phyloP scores from a whole-genome alignment of 2,797 vertebrate genomes.

The Pseudomugil tenellus region DNA sequence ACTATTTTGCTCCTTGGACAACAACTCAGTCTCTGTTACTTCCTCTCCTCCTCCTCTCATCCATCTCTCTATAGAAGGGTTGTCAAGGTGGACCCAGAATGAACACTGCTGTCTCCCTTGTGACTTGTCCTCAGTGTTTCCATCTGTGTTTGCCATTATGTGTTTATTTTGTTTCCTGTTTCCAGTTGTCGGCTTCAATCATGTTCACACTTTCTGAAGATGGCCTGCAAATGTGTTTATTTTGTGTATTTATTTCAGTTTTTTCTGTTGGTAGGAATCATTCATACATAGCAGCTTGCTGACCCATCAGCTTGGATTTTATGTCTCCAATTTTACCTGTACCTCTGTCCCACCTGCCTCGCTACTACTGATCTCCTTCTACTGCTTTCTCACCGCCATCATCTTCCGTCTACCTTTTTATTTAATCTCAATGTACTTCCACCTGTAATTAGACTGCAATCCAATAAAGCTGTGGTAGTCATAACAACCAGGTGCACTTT shows the following conservation, averaged over 20 bases:
- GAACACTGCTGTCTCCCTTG: slow-evolving; percentile 28
- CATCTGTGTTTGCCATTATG: slow-evolving; percentile 51
- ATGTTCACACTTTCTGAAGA: slow-evolving; percentile 16
- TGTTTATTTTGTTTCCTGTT: slow-evolving; percentile 21
- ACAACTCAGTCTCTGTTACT: slow-evolving; percentile 48
- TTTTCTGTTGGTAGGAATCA: slow-evolving; percentile 6
- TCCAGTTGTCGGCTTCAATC: slow-evolving; percentile 40
- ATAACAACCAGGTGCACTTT: slow-evolving; percentile 77
- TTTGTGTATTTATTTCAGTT: slow-evolving; percentile 11
- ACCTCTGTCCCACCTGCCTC: slow-evolving; percentile 1
- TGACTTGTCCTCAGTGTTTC: slow-evolving; percentile 32
- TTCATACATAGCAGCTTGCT: slow-evolving; percentile 24
- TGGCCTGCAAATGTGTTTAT: slow-evolving; percentile 33
- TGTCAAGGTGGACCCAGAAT: slow-evolving; percentile 38
- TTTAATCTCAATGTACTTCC: slow-evolving; percentile 46
- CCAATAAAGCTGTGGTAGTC: slow-evolving; percentile 76
- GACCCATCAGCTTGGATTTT: slow-evolving; percentile 18
- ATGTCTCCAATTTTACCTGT: slow-evolving; percentile 19
- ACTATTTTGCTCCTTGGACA: slow-evolving; percentile 37
- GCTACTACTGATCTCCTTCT: not conserved
- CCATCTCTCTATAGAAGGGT: slow-evolving; percentile 23
- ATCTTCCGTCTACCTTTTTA: slow-evolving; percentile 46
- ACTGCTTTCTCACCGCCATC: slow-evolving; percentile 51
- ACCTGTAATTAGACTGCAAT: slow-evolving; percentile 85
- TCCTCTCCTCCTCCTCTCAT: slow-evolving; percentile 40